Evolutionary conservation across 1,140 invertebrate species (phyloP).

Genomic region (Papilio glaucus): DNA sequence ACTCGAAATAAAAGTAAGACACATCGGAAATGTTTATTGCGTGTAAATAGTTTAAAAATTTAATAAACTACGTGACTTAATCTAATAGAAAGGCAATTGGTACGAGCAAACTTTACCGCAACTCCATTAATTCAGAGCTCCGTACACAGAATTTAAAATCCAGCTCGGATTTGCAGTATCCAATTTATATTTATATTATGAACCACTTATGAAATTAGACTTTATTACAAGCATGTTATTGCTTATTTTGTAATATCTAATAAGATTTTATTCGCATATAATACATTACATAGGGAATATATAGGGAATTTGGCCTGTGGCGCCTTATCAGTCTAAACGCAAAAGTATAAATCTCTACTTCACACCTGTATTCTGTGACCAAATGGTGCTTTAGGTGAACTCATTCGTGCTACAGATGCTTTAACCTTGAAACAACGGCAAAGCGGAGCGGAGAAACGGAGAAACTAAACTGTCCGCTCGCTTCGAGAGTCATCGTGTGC

Average conservation of each 20-base stretch:
- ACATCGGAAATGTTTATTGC: neutral
- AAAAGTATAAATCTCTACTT: no score
- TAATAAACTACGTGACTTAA: constrained; percentile 17
- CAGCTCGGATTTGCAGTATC: neutral
- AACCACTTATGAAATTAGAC: constrained; percentile 5
- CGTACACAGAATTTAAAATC: constrained; percentile 20
- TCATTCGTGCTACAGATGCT: no score
- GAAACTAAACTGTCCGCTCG: no score
- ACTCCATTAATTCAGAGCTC: constrained; percentile 12
- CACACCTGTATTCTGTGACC: no score
- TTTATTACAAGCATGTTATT: neutral
- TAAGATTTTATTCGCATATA: no score
- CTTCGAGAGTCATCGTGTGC: no score
- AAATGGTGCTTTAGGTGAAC: no score
- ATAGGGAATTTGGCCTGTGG: no score
- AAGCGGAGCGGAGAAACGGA: no score
- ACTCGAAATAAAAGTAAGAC: neutral
- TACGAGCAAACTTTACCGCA: constrained; percentile 18
- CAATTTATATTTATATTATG: constrained; percentile 10
- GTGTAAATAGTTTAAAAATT: constrained; percentile 8
- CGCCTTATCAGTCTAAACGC: no score
- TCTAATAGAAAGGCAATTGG: constrained; percentile 10
- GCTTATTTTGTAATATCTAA: neutral
- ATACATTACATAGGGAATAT: no score
- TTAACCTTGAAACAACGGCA: no score